Percentiles rank a stretch among this genome's conserved stretches.
phyloP scores from a whole-genome alignment of 1,140 invertebrate genomes.

The Magallana gigas region DNA sequence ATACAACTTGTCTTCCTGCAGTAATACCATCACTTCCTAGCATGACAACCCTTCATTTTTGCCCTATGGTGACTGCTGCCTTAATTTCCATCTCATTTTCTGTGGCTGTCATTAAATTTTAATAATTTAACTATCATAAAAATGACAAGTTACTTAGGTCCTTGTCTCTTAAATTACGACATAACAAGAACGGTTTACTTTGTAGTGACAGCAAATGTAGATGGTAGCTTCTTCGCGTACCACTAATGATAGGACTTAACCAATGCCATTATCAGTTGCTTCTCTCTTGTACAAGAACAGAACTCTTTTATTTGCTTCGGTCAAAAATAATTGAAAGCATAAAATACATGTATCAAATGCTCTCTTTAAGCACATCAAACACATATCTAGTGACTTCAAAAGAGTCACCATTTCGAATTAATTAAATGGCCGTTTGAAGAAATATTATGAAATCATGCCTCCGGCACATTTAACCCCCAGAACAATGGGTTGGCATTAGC shows the following conservation, averaged over 20 bases:
- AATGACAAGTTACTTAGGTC: constrained; percentile 31
- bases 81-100: constrained; percentile 28
- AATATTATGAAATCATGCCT: constrained; percentile 6
- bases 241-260: too few relatives aligned
- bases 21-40: neutral
- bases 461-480: neutral
- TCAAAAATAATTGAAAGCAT: too few relatives aligned
- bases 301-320: too few relatives aligned
- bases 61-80: neutral
- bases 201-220: constrained; percentile 2
- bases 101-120: constrained; percentile 13
- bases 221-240: neutral
- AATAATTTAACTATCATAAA: constrained; percentile 32
- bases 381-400: too few relatives aligned
- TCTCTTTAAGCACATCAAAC: too few relatives aligned
- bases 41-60: neutral
- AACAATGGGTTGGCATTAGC: neutral
- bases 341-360: too few relatives aligned
- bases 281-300: too few relatives aligned
- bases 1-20: neutral
- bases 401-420: neutral
- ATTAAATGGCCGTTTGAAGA: neutral
- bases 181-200: neutral
- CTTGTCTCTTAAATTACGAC: constrained; percentile 18
- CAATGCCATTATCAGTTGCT: too few relatives aligned